Percentiles rank a stretch among this genome's conserved stretches.
Evolutionary conservation across 2,113 vertebrate genomes (phyloP).

Genomic region (Rhynchomys soricoides): DNA sequence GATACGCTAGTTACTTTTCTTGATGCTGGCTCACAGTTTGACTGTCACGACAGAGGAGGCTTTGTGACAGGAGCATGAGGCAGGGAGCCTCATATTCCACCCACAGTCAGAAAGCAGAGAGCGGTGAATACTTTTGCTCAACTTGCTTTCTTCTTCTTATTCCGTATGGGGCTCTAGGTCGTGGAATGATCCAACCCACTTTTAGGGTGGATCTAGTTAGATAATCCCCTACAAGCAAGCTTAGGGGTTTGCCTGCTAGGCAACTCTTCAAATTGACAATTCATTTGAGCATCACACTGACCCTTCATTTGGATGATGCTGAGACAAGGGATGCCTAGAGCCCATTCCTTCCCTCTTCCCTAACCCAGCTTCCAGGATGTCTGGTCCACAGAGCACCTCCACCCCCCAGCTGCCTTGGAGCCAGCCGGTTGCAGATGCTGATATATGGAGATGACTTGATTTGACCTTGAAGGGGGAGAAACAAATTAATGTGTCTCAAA

Average conservation of each 20-base stretch:
- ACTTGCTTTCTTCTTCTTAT: background rate
- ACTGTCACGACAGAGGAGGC: fast-evolving
- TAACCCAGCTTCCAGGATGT: background rate
- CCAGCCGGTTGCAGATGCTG: background rate
- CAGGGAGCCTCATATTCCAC: too few species aligned
- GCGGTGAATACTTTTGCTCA: background rate
- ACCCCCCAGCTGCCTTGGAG: background rate
- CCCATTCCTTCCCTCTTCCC: background rate
- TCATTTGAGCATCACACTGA: background rate
- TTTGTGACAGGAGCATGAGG: background rate
- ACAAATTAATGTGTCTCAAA: conserved; percentile 74
- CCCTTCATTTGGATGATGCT: background rate
- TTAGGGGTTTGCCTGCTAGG: background rate
- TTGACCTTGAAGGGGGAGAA: conserved; percentile 79
- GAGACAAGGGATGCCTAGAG: background rate
- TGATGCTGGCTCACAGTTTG: background rate
- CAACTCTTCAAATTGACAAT: too few species aligned
- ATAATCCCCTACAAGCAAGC: background rate
- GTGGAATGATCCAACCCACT: background rate
- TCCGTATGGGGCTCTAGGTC: background rate
- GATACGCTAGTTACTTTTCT: background rate
- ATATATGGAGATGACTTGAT: conserved; percentile 70
- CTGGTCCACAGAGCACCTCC: background rate
- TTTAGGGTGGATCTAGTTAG: background rate
- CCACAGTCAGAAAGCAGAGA: background rate